Evolutionary conservation across 1,140 invertebrate species (phyloP).

Genomic region (Coenobita brevimanus): DNA sequence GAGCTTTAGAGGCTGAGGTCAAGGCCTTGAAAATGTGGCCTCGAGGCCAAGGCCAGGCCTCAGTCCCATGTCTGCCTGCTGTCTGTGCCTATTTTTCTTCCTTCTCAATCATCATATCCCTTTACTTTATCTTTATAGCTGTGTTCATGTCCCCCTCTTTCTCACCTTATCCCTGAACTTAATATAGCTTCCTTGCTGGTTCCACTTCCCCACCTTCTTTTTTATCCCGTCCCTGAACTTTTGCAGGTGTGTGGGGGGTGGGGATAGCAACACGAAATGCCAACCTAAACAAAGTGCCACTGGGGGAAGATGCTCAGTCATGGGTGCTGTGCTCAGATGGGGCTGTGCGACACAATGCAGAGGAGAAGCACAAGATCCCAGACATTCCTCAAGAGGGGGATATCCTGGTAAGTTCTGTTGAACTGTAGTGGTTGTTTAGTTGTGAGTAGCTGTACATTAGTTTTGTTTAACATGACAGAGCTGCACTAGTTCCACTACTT

Average conservation of each 20-base stretch:
- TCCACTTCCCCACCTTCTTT: neutral
- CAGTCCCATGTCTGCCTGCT: no score
- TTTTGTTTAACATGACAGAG: no score
- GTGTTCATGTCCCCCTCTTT: neutral
- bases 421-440: no score
- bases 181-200: neutral
- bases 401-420: constrained; percentile 84
- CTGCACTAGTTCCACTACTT: no score
- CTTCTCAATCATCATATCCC: no score
- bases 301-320: constrained; percentile 90
- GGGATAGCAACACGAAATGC: constrained; percentile 92
- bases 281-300: constrained; percentile 87
- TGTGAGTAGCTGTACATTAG: no score
- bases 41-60: no score
- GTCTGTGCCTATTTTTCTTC: no score
- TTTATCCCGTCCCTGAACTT: no score
- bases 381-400: constrained; percentile 90
- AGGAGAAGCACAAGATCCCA: constrained; percentile 83
- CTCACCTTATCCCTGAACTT: neutral
- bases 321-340: constrained; percentile 96
- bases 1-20: no score
- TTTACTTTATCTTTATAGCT: no score
- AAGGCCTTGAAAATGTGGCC: no score
- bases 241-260: constrained; percentile 86
- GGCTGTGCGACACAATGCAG: constrained; percentile 86